A percentile compares a stretch with the other conserved stretches of the same genome.
Conservation (phyloP, 2,888 invertebrate genomes). For the Zaprionus bogoriensis region DNA sequence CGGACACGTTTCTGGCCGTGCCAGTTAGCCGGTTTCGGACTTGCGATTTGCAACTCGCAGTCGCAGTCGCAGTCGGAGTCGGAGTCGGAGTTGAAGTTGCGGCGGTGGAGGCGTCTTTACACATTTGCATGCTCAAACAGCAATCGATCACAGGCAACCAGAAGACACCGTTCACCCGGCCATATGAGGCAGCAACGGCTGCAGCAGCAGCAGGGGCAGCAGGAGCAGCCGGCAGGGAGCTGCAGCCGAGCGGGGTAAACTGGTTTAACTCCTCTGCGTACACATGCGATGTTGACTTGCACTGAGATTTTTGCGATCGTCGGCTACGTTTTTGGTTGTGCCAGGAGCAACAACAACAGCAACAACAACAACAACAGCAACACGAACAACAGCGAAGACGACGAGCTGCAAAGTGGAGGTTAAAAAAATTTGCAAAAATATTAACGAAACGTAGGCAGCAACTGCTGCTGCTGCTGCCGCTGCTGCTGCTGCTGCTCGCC, state of each 20-base stretch:
- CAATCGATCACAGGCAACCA: conserved; percentile 68
- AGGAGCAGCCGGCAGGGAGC: conserved; percentile 1
- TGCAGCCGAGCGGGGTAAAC: conserved; percentile 35
- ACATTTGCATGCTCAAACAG: conserved; percentile 78
- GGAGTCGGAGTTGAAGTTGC: background rate
- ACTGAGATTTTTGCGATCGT: conserved; percentile 45
- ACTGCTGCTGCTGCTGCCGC: conserved; percentile 45
- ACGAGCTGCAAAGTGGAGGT: conserved; percentile 74
- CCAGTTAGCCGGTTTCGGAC: conserved; percentile 66
- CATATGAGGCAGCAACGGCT: conserved; percentile 43
- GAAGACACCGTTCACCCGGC: conserved; percentile 54
- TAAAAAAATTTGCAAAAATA: conserved; percentile 76
- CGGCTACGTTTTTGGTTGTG: conserved; percentile 52
- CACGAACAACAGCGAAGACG: conserved; percentile 5
- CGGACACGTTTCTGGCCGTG: conserved; percentile 60
- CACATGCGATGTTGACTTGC: conserved; percentile 53
- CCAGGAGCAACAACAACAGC: conserved; percentile 43
- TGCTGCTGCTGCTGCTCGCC: conserved; percentile 62
- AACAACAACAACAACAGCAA: conserved; percentile 15
- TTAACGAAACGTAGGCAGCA: conserved; percentile 76
- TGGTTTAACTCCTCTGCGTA: conserved; percentile 61
- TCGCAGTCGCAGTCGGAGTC: background rate
- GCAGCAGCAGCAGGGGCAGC: background rate
- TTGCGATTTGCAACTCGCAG: conserved; percentile 43
- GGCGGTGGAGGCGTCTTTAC: conserved; percentile 78